phyloP scores from a whole-genome alignment of 2,797 vertebrate species.

The Neosilurus hyrtlii region DNA sequence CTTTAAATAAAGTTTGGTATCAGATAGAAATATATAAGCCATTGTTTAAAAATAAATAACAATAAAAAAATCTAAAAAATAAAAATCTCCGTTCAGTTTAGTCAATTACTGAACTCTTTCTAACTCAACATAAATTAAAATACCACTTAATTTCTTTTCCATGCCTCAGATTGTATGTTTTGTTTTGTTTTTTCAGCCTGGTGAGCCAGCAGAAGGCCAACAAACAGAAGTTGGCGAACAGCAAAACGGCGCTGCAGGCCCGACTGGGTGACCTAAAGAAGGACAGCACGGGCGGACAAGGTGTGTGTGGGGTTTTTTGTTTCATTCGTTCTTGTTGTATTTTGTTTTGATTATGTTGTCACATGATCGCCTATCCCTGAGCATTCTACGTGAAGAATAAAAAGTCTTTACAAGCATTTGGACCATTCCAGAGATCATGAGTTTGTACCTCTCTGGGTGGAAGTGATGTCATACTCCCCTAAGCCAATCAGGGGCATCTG shows the following conservation, averaged over 20 bases:
- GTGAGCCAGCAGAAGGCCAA: constrained; percentile 73
- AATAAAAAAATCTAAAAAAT: no score
- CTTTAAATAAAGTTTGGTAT: not conserved
- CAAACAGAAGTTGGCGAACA: constrained; percentile 79
- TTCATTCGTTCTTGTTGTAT: not conserved
- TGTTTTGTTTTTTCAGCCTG: constrained; percentile 70
- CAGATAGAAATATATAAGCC: not conserved
- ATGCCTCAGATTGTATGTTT: not conserved
- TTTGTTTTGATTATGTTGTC: not conserved
- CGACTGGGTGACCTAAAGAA: constrained; percentile 79
- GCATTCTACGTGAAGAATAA: not conserved
- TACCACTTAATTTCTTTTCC: not conserved
- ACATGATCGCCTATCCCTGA: not conserved
- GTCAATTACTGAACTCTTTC: not conserved
- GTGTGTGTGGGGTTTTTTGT: constrained; percentile 45
- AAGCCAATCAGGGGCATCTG: not conserved
- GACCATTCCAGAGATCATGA: not conserved
- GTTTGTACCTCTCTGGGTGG: not conserved
- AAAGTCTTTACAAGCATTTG: not conserved
- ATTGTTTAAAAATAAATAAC: no score
- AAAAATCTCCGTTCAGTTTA: not conserved
- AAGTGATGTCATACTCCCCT: not conserved
- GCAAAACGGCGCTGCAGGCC: constrained; percentile 74
- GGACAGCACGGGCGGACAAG: constrained; percentile 70
- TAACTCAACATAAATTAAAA: not conserved